Base-by-base conservation (phyloP, 2,888 invertebrate genomes). In the Synergus laeviventris region DNA sequence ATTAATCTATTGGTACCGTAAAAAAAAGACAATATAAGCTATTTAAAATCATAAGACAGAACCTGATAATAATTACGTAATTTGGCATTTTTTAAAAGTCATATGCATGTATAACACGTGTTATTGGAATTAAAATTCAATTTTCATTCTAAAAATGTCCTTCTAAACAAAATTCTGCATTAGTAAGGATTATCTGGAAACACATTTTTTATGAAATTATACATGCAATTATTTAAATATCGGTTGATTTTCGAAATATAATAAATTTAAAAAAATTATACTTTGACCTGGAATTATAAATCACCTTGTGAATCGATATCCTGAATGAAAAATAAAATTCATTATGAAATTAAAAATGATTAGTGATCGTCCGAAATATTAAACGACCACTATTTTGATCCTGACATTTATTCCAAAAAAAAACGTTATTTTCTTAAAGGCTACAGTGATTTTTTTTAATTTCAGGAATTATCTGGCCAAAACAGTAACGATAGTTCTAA, bases 401-500 rank as follows among this genome's bases (percentile, higher is more conserved):
- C 31, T 31, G 31, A 5, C 4, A 31, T 31, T 31, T 31, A 0
- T 31, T 31, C 31, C 49, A 0, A 49, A 49, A 18, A n/a, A 8
- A 8, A 49, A 18, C 31, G 24, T 64, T 42, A 31, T 31, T 64
- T 31, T 11, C 31, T 12, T 36, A 18, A 18, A 9, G 31, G 5
- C 21, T 16, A 70, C n/a, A 49, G 21, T 49, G 62, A n/a, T 49
- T 49, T 18, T 73, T 54, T 61, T 78, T 54, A 87, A 79, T 91
- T 93, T 16, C 92, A 97, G 97, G 97, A 97, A 93, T 93, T 96
- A 92, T 95, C 95, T 92, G 95, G 95, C 89, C 95, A 95, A 91
- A 96, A 96, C 91, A 96, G 95, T 93, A 96, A 96, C 94, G 96
- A 96, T 92, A 96, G 95, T 92, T 95, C 95, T 90, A 96, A 96